Evolutionary conservation across 2,797 vertebrate species (phyloP), one percentile per base, ranked within the genome.

Genomic region (Pseudochromis fuscus): DNA sequence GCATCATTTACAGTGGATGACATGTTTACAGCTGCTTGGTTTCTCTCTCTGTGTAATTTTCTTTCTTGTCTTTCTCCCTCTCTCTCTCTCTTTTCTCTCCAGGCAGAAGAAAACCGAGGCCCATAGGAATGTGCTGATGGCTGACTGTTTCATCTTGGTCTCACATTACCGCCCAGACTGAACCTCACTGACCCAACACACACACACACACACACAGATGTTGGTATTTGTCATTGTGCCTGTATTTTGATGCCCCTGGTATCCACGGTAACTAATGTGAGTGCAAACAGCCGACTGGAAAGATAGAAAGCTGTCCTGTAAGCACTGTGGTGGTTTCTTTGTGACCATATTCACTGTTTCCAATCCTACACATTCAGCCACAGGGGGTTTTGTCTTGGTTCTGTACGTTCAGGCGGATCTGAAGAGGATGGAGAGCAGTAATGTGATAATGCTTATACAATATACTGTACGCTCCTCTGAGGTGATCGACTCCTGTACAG

Each of bases 111-210:
- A 91, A 93, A 83, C 84, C 73, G 57, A 88, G 87, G 86, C 67
- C 87, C 75, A 70, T 45, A 84, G 92, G 93, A 95, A 95, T 95
- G 93, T 93, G 92, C 93, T 94, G 93, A 94, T 92, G 91, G 65
- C 81, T 87, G 81, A 87, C 44, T 89, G 82, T 88, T 91, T 87
- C 82, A 83, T 91, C 84, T 86, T 66, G 67, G 87, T 91, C 88
- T 93, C 88, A 87, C 88, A 89, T 93, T 91, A 92, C 89, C 71
- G 78, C 88, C 86, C 84, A 88, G 83, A 89, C 89, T 90, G 84
- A 92, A 91, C 91, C 89, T 91, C 88, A 83, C 79, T 92, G 89
- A 89, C 91, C 89, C 79, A 81, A 49, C 82, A 74, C 62, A 72
- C 60, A 61, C 55, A 46, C 66, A 61, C 71, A 62, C 61, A 70